Percentiles rank a stretch among this genome's conserved stretches.
These are phyloP conservation scores for Drosophila paulistorum DNA, from an alignment of 1,140 invertebrate genomes.

Conservation along the genomic window DNA sequence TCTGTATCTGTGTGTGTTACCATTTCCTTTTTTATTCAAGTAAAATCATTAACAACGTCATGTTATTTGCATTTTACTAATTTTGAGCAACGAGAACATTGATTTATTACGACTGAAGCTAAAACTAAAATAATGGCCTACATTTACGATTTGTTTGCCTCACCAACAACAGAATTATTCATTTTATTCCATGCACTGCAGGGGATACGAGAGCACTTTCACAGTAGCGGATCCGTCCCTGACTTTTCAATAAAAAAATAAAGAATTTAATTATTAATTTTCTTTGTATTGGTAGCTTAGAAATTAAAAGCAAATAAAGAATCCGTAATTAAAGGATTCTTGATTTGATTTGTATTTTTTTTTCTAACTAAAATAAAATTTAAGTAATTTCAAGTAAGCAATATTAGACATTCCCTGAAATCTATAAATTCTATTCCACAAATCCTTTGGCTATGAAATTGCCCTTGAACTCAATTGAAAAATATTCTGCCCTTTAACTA, in stretches of 20 bases:
- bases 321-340: too few relatives aligned
- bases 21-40: conserved; percentile 36
- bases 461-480: too few relatives aligned
- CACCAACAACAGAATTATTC: conserved; percentile 1
- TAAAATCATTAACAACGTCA: conserved; percentile 75
- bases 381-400: too few relatives aligned
- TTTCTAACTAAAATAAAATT: too few relatives aligned
- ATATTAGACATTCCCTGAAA: too few relatives aligned
- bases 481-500: too few relatives aligned
- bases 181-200: neutral
- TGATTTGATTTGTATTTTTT: too few relatives aligned
- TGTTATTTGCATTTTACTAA: conserved; percentile 75
- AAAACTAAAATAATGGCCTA: conserved; percentile 40
- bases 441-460: too few relatives aligned
- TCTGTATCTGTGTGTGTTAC: conserved; percentile 26
- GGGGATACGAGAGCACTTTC: neutral
- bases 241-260: conserved; percentile 10
- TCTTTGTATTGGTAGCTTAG: neutral
- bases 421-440: too few relatives aligned
- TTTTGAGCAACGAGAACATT: conserved; percentile 63
- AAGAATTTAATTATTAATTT: neutral
- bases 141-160: conserved; percentile 34
- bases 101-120: conserved; percentile 57
- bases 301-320: neutral
- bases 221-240: too few relatives aligned